Conservation (phyloP, 1,140 invertebrate genomes). For the Drosophila serrata region DNA sequence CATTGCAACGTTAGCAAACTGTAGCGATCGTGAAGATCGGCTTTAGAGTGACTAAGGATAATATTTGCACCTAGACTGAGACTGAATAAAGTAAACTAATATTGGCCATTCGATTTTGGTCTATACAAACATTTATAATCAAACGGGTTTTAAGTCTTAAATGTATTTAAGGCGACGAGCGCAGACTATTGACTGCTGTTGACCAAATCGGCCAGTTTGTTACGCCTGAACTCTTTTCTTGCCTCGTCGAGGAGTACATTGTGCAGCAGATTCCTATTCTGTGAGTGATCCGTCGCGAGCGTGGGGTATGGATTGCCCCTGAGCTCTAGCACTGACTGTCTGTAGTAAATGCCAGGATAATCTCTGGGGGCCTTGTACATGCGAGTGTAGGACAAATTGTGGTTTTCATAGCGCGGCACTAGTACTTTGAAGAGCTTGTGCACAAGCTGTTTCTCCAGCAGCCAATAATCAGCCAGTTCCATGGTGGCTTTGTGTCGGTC, state of each 20-base stretch:
- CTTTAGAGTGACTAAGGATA: too few relatives aligned
- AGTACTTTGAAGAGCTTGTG: constrained; percentile 98
- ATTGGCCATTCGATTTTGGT: neutral
- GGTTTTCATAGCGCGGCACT: constrained; percentile 92
- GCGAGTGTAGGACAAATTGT: constrained; percentile 90
- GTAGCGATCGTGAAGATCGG: constrained; percentile 11
- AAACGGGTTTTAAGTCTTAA: constrained; percentile 27
- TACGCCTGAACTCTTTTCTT: constrained; percentile 88
- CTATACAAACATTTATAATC: constrained; percentile 37
- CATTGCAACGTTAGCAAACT: constrained; percentile 76
- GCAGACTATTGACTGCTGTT: constrained; percentile 11
- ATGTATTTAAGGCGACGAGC: neutral
- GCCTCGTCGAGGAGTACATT: constrained; percentile 91
- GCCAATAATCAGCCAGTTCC: constrained; percentile 95
- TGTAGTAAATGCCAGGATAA: constrained; percentile 87
- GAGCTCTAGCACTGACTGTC: constrained; percentile 91
- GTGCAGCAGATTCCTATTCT: constrained; percentile 89
- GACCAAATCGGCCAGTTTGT: constrained; percentile 66
- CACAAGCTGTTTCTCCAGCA: constrained; percentile 94
- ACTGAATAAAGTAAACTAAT: neutral
- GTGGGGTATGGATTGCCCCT: constrained; percentile 90
- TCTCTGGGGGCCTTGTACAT: constrained; percentile 89
- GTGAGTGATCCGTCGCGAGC: constrained; percentile 86
- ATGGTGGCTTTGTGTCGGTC: constrained; percentile 94
- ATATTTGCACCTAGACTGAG: neutral